A percentile compares a stretch with the other conserved stretches of the same genome.
phyloP scores from a whole-genome alignment of 2,797 vertebrate genomes.

The Eptatretus atami region DNA sequence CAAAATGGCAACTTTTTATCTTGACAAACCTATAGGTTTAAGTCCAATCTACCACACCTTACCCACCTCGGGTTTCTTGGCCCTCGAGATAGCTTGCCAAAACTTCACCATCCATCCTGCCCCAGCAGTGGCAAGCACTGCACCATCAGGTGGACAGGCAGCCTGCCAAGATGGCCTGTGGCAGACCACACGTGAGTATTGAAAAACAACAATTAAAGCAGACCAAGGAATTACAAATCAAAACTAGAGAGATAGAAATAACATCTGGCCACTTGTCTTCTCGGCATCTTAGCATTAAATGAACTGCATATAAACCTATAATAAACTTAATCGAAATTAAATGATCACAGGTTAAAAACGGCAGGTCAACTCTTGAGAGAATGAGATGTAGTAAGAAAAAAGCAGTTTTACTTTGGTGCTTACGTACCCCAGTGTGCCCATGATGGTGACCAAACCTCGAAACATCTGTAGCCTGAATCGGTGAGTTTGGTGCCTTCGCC shows the following conservation, averaged over 20 bases:
- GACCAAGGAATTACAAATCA: background rate
- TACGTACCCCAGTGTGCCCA: constrained; percentile 51
- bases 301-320: background rate
- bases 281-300: background rate
- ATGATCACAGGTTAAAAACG: too few species aligned
- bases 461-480: constrained; percentile 34
- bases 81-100: constrained; percentile 93
- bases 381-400: too few species aligned
- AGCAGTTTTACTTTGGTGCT: background rate
- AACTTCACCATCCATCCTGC: constrained; percentile 94
- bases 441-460: constrained; percentile 66
- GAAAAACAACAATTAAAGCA: background rate
- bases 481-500: constrained; percentile 43
- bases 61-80: constrained; percentile 57
- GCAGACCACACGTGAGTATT: constrained; percentile 4
- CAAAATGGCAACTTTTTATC: too few species aligned
- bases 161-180: constrained; percentile 64
- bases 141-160: constrained; percentile 83
- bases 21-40: too few species aligned
- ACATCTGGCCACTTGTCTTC: too few species aligned
- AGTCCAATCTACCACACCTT: background rate
- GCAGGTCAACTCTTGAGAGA: too few species aligned
- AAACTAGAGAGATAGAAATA: background rate
- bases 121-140: constrained; percentile 75
- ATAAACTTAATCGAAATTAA: too few species aligned